These are phyloP conservation scores for Deroptyus accipitrinus DNA, from an alignment of 2,113 vertebrate genomes.

Conservation along the genomic window DNA sequence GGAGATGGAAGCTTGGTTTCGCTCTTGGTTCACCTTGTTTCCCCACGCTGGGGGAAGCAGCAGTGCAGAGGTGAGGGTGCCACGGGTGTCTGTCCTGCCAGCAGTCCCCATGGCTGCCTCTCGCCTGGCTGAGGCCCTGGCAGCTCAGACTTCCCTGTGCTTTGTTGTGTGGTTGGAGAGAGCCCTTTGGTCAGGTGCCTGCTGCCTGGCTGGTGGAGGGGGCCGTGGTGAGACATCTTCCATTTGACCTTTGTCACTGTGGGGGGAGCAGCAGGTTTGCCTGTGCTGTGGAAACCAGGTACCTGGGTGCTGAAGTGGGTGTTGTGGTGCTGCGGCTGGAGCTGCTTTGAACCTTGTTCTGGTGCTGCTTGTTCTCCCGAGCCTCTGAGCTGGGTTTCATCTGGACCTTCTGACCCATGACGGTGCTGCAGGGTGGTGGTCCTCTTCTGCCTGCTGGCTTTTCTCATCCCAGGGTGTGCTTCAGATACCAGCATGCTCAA, in stretches of 20 bases:
- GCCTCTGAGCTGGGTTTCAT: not conserved
- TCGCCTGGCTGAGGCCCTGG: not conserved
- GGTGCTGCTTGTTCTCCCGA: not conserved
- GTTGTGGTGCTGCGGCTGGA: not conserved
- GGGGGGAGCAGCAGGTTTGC: not conserved
- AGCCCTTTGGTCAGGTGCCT: not conserved
- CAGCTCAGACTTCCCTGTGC: not conserved
- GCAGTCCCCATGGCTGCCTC: fast-evolving
- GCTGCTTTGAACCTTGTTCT: not conserved
- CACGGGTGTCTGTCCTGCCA: not conserved
- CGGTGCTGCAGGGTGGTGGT: fast-evolving
- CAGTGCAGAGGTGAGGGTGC: not conserved
- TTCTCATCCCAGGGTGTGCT: not conserved
- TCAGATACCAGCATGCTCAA: not conserved
- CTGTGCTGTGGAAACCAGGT: not conserved
- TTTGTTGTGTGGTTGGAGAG: not conserved
- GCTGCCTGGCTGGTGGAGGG: not conserved
- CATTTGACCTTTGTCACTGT: not conserved
- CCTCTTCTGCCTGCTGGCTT: not conserved
- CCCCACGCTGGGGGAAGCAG: not conserved
- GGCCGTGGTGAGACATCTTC: not conserved
- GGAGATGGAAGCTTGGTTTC: not conserved
- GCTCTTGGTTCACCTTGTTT: not conserved
- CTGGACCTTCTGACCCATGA: not conserved
- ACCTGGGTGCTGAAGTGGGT: not conserved